Percentiles rank a stretch among this genome's conserved stretches.
Evolutionary conservation across 2,888 invertebrate genomes (phyloP).

Genomic region (Ashinkailepas kermadecensis): DNA sequence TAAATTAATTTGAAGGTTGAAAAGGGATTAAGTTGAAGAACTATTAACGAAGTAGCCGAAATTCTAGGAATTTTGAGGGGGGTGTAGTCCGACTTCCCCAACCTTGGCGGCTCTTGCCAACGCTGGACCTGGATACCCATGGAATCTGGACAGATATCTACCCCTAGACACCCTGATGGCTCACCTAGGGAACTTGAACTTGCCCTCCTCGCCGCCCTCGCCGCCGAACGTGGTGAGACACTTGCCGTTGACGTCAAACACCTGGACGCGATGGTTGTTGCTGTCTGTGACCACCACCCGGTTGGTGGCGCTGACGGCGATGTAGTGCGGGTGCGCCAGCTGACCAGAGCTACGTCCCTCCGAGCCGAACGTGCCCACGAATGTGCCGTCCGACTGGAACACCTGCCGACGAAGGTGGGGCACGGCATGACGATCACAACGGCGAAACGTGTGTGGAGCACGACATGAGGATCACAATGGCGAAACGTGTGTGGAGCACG

Average conservation of each 20-base stretch:
- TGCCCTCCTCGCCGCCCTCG: constrained; percentile 90
- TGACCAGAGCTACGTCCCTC: constrained; percentile 87
- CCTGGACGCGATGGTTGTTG: constrained; percentile 94
- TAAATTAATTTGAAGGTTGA: too few species aligned
- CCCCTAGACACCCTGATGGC: constrained; percentile 25
- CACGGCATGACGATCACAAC: too few species aligned
- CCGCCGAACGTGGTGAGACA: constrained; percentile 84
- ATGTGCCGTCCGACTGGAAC: constrained; percentile 96
- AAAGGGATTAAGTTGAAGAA: too few species aligned
- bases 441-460: too few species aligned
- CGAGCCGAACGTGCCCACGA: constrained; percentile 92
- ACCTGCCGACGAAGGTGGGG: constrained; percentile 51
- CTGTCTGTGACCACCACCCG: constrained; percentile 94
- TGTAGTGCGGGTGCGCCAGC: constrained; percentile 95
- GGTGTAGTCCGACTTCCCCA: too few species aligned
- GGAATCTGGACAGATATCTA: too few species aligned
- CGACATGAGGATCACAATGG: too few species aligned
- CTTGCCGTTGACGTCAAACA: constrained; percentile 89
- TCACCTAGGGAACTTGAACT: constrained; percentile 93
- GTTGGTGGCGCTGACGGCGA: constrained; percentile 92
- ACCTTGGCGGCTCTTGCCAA: too few species aligned
- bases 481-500: too few species aligned
- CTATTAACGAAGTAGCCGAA: too few species aligned
- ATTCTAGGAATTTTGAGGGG: too few species aligned
- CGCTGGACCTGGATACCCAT: too few species aligned